These are phyloP conservation scores for Anguilla marmorata DNA, from an alignment of 2,797 vertebrate species.

Conservation along the genomic window DNA sequence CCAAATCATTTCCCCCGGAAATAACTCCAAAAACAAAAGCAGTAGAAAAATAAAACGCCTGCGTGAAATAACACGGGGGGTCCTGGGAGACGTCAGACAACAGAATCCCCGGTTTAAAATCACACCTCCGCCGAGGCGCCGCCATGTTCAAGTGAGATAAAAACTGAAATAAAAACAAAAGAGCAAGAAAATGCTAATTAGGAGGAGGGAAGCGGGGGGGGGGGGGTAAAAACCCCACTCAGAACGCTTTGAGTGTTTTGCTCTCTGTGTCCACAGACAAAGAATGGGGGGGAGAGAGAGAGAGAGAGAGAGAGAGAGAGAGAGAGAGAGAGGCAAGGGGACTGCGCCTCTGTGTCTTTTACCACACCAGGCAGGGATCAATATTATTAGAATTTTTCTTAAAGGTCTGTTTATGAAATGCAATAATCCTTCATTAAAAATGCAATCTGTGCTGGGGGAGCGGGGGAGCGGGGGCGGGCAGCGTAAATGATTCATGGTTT, in stretches of 20 bases:
- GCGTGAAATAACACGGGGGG: neutral
- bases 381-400: constrained; percentile 89
- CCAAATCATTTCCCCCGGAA: constrained; percentile 19
- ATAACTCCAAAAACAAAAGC: constrained; percentile 22
- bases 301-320: constrained; percentile 9
- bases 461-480: constrained; percentile 47
- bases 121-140: neutral
- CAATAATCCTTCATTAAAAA: constrained; percentile 95
- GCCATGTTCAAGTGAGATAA: neutral
- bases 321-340: constrained; percentile 26
- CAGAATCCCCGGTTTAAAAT: neutral
- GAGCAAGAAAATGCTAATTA: constrained; percentile 13
- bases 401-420: constrained; percentile 86
- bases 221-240: constrained; percentile 17
- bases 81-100: neutral
- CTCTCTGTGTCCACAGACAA: constrained; percentile 36
- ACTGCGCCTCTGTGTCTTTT: constrained; percentile 45
- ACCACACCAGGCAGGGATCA: constrained; percentile 67
- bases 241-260: neutral
- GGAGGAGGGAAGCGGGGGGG: constrained; percentile 21
- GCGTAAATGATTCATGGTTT: constrained; percentile 89
- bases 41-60: neutral
- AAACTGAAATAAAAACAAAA: neutral
- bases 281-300: constrained; percentile 13
- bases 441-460: constrained; percentile 77